phyloP scores from a whole-genome alignment of 2,888 invertebrate species.

The Melanostoma scalare region DNA sequence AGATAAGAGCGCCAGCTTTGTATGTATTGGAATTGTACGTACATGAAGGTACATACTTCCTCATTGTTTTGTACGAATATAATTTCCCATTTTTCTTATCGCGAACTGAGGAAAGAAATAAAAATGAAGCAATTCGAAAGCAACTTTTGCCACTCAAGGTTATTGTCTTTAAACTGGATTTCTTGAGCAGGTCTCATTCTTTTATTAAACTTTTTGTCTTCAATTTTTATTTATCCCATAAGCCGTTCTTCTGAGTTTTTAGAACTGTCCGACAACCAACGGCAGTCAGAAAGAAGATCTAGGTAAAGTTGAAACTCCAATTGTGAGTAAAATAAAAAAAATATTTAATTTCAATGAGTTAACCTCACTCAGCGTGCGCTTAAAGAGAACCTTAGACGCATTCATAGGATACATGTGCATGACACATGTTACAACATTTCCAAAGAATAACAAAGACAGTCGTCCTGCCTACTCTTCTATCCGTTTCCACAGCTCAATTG shows the following conservation, averaged over 20 bases:
- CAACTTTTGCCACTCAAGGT: too few relatives aligned
- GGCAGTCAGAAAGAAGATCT: constrained; percentile 23
- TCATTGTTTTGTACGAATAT: too few relatives aligned
- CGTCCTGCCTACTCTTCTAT: constrained; percentile 11
- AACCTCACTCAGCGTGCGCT: constrained; percentile 29
- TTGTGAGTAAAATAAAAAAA: constrained; percentile 13
- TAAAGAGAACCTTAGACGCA: not conserved
- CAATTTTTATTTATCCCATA: not conserved
- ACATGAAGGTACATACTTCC: too few relatives aligned
- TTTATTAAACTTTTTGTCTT: constrained; percentile 1
- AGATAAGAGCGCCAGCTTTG: too few relatives aligned
- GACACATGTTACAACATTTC: constrained; percentile 61
- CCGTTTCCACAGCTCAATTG: constrained; percentile 38
- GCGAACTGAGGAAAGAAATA: too few relatives aligned
- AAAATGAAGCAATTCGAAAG: too few relatives aligned
- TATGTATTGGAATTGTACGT: too few relatives aligned
- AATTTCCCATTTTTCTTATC: too few relatives aligned
- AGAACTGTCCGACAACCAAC: constrained; percentile 3
- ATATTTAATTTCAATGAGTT: constrained; percentile 29
- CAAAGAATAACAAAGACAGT: constrained; percentile 30
- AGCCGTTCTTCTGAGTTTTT: constrained; percentile 23
- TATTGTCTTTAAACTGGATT: not conserved
- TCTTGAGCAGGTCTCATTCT: constrained; percentile 9
- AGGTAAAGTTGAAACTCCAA: constrained; percentile 53
- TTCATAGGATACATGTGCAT: constrained; percentile 48